Base-by-base conservation (phyloP, 64 coral and sea anemone species). In the Dendronephthya gigantea region DNA sequence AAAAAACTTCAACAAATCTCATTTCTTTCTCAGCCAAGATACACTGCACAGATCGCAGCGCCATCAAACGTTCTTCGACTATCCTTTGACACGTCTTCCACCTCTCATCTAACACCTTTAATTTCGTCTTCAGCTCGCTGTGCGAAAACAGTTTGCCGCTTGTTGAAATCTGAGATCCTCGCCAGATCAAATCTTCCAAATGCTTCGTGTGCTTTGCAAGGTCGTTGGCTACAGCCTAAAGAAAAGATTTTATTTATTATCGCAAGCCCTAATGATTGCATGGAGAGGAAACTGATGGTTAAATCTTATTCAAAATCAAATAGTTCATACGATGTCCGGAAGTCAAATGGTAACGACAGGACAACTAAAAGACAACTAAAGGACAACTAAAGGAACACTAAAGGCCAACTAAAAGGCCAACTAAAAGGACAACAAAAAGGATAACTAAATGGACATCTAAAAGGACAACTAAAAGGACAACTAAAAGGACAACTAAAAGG, bases 101-200 rank as follows among this genome's bases (percentile, higher is more conserved):
- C 22, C 72, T 9, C 16, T 34, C 9, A 29, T 79, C 72, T 39
- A 79, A 35, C 34, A 36, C 15, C 17, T 79, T 79, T 79, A 79
- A 29, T 34, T 34, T 79, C 7, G 36, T 29, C 8, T 79, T 79
- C 9, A 79, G 72, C 15, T 79, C 72, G 29, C 36, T 79, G 9
- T 34, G 30, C 5, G 72, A 34, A 35, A 79, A 79, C 16, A 62
- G 25, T 39, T 79, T 79, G 12, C 32, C 30, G 22, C 36, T 79
- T 9, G 72, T 33, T 12, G 72, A 35, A 34, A 79, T 36, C 31
- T 79, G 31, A 16, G 72, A 79, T 79, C 72, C 72, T 79, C 36
- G 72, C 72, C 72, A 79, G 10, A 79, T 79, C 28, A 79, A 79
- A 0, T 79, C 72, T 79, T 79, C 72, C 25, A 79, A 29, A 16